These are phyloP conservation scores for Megalops cyprinoides DNA, from an alignment of 2,797 vertebrate genomes.

Conservation along the genomic window DNA sequence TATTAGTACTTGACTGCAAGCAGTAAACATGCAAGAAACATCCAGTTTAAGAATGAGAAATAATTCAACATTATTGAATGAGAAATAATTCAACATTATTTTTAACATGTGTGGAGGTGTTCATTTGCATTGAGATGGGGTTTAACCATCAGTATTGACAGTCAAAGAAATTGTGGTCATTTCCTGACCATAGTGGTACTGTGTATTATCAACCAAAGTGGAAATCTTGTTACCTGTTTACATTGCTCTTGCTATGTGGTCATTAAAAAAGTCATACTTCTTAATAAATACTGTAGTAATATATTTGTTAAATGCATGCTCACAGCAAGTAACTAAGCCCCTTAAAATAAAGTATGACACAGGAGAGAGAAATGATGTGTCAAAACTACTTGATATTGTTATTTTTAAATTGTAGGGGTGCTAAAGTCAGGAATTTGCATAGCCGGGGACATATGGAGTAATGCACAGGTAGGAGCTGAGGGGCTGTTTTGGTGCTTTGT, in stretches of 20 bases:
- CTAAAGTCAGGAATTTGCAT: background rate
- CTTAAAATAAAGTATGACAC: background rate
- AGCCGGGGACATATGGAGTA: background rate
- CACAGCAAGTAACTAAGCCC: no score
- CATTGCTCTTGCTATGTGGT: background rate
- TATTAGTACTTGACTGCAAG: no score
- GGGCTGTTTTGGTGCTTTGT: background rate
- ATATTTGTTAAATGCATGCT: no score
- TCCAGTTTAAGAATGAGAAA: background rate
- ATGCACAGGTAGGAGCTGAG: background rate
- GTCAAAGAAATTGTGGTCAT: background rate
- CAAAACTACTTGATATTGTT: background rate
- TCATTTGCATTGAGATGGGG: no score
- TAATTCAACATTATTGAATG: background rate
- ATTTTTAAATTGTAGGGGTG: background rate
- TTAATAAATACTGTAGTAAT: constrained; percentile 1
- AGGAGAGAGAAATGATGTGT: background rate
- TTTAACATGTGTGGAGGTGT: no score
- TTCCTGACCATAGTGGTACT: background rate
- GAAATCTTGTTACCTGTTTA: background rate
- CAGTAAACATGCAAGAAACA: background rate
- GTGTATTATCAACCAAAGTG: background rate
- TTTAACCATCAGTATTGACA: background rate
- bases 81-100: background rate
- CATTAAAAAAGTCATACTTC: constrained; percentile 3